Percentiles rank a stretch among this genome's conserved stretches.
These are phyloP conservation scores for Valencia hispanica DNA, from an alignment of 2,797 vertebrate genomes.

Conservation along the genomic window DNA sequence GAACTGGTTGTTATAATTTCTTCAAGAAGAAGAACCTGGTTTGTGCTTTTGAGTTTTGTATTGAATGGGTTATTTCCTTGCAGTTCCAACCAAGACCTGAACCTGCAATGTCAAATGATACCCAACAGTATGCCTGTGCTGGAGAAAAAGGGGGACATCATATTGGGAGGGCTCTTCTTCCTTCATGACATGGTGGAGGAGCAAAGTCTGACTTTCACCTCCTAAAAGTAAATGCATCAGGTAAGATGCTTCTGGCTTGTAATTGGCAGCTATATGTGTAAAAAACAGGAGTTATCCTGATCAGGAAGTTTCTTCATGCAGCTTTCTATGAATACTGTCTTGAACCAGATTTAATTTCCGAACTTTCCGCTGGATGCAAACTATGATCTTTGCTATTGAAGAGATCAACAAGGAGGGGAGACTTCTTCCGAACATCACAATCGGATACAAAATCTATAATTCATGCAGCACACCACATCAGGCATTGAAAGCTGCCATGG, in stretches of 20 bases:
- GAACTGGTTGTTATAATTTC: not conserved
- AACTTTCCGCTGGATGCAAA: conserved; percentile 87
- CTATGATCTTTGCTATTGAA: conserved; percentile 85
- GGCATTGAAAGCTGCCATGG: conserved; percentile 77
- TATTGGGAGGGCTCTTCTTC: conserved; percentile 83
- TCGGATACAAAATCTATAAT: conserved; percentile 84
- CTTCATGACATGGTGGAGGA: conserved; percentile 80
- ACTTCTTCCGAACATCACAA: conserved; percentile 78
- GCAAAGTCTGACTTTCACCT: conserved; percentile 63
- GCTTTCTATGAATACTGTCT: not conserved
- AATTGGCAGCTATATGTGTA: not conserved
- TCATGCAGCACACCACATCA: conserved; percentile 81
- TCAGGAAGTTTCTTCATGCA: not conserved
- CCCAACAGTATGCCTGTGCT: conserved; percentile 64
- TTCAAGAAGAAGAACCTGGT: not conserved
- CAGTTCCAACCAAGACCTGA: conserved; percentile 49
- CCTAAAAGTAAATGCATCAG: conserved; percentile 71
- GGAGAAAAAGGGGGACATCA: conserved; percentile 76
- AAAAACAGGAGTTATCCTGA: not conserved
- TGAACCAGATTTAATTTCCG: conserved; percentile 81
- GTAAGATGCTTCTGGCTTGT: conserved; percentile 51
- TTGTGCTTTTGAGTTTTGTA: conserved; percentile 44
- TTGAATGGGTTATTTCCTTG: conserved; percentile 34
- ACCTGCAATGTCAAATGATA: conserved; percentile 61
- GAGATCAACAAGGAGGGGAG: conserved; percentile 78